Percentiles rank a stretch among this genome's conserved stretches.
Evolutionary conservation across 2,888 invertebrate genomes (phyloP).

Genomic region (Cosmia trapezina): DNA sequence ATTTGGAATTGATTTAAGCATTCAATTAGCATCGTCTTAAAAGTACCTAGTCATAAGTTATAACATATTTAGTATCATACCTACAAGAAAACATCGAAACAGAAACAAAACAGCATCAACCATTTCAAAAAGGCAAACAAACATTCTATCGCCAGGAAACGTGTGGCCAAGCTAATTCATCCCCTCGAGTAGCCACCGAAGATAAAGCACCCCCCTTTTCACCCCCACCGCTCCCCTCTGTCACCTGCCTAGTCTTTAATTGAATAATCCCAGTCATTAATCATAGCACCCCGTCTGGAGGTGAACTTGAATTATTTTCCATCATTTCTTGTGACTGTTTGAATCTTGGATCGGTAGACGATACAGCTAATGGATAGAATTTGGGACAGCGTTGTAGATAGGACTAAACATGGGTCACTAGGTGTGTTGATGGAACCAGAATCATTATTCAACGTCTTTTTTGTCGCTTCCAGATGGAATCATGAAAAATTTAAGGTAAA

Average conservation of each 20-base stretch:
- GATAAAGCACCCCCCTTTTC: conserved; percentile 71
- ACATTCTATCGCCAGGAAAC: conserved; percentile 72
- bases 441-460: neutral
- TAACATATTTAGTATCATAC: too few species aligned
- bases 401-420: neutral
- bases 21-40: too few species aligned
- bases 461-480: neutral
- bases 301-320: conserved; percentile 88
- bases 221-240: conserved; percentile 67
- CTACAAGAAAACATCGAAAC: neutral
- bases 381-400: conserved; percentile 12
- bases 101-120: conserved; percentile 6
- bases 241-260: conserved; percentile 89
- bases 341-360: conserved; percentile 56
- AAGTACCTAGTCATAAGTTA: too few species aligned
- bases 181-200: conserved; percentile 77
- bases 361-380: conserved; percentile 42
- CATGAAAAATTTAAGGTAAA: neutral
- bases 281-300: conserved; percentile 87
- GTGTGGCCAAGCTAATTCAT: conserved; percentile 78
- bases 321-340: conserved; percentile 74
- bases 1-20: neutral
- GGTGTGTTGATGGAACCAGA: neutral
- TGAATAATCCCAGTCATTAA: conserved; percentile 91
- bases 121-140: conserved; percentile 73